Evolutionary conservation across 2,113 vertebrate genomes (phyloP).

Genomic region (Petromus typicus): DNA sequence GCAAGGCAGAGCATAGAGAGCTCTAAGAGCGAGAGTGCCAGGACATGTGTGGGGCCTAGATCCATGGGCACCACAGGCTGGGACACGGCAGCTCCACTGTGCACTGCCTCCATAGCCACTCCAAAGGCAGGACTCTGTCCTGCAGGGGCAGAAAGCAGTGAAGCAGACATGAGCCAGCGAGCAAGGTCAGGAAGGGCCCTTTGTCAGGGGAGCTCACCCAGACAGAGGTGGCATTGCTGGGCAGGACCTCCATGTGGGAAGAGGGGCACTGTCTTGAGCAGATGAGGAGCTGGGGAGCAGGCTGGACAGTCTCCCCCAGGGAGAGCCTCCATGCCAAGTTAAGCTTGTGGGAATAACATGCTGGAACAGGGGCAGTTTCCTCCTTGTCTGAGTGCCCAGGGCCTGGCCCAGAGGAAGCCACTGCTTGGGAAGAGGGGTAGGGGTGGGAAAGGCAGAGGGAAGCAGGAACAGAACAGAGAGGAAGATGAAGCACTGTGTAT

Average conservation of each 20-base stretch:
- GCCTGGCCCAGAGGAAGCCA: background rate
- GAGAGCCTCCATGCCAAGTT: background rate
- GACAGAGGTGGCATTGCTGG: background rate
- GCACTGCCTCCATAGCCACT: background rate
- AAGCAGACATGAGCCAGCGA: background rate
- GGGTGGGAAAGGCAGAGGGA: background rate
- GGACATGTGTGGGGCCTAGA: background rate
- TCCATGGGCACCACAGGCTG: background rate
- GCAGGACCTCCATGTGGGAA: background rate
- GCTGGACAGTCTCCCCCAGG: background rate
- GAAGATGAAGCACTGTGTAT: rapidly evolving
- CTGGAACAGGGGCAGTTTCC: background rate
- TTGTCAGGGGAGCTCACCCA: background rate
- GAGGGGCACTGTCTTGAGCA: background rate
- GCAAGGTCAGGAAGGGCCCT: background rate
- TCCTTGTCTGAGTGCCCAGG: background rate
- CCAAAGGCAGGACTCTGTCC: background rate
- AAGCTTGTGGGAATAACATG: too few species aligned
- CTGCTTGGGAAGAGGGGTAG: background rate
- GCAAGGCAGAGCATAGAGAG: too few species aligned
- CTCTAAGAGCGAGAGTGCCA: background rate
- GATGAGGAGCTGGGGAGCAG: background rate
- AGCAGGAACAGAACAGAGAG: too few species aligned
- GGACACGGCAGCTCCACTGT: too few species aligned
- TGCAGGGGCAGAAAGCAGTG: background rate